Evolutionary conservation across 2,888 invertebrate species (phyloP).

Genomic region (Chirona hameri): DNA sequence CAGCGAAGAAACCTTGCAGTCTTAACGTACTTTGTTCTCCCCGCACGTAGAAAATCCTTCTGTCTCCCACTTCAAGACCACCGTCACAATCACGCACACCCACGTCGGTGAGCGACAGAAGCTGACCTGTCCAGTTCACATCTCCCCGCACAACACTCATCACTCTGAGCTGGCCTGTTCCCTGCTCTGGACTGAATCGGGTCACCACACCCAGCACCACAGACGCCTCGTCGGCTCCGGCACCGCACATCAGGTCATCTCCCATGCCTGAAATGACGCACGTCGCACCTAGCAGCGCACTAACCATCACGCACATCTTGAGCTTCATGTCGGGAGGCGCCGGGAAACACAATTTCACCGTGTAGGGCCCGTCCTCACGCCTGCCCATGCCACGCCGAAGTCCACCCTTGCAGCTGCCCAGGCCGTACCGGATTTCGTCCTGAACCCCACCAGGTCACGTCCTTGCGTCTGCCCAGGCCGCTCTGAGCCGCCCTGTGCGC

Average conservation of each 20-base stretch:
- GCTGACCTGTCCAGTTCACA: background rate
- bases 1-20: background rate
- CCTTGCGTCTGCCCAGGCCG: too few species aligned
- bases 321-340: too few species aligned
- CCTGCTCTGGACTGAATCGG: background rate
- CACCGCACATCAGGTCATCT: background rate
- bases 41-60: background rate
- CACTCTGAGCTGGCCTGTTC: background rate
- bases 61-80: background rate
- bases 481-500: too few species aligned
- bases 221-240: background rate
- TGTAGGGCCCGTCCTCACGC: too few species aligned
- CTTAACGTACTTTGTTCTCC: background rate
- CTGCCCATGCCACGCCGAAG: too few species aligned
- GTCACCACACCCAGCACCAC: background rate
- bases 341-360: too few species aligned
- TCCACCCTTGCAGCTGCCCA: too few species aligned
- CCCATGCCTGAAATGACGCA: background rate
- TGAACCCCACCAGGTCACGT: too few species aligned
- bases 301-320: too few species aligned
- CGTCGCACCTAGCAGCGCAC: too few species aligned
- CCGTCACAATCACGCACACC: background rate
- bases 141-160: background rate
- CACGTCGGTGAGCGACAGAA: background rate
- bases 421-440: too few species aligned